phyloP scores from a whole-genome alignment of 2,797 vertebrate species.

The Carcharodon carcharias region DNA sequence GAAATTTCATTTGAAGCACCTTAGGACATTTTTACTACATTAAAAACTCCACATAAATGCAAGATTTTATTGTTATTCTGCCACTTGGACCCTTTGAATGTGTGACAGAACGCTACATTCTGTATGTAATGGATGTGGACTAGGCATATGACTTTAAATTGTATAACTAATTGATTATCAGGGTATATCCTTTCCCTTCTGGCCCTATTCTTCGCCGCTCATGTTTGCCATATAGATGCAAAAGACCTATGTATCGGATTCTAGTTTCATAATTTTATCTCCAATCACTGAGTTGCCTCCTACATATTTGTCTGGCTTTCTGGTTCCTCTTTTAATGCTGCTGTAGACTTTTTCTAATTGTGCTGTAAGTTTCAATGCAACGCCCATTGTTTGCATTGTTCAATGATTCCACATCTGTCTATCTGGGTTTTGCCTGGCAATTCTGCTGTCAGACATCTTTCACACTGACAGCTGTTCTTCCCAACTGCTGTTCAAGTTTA shows the following conservation, averaged over 20 bases:
- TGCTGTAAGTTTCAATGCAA: not conserved
- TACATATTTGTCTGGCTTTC: not conserved
- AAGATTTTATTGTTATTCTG: not conserved
- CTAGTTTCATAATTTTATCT: not conserved
- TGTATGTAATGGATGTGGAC: not conserved
- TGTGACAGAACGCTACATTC: not conserved
- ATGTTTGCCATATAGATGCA: not conserved
- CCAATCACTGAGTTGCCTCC: not conserved
- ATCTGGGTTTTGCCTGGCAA: not conserved
- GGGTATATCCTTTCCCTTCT: not conserved
- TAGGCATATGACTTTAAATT: not conserved
- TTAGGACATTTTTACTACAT: not conserved
- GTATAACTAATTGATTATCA: not conserved
- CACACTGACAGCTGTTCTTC: not conserved
- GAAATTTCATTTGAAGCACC: not conserved
- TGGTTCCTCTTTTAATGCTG: not conserved
- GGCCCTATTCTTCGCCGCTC: not conserved
- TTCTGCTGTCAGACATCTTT: not conserved
- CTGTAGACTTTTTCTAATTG: not conserved
- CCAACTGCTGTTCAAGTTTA: conserved; percentile 1
- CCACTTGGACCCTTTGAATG: not conserved
- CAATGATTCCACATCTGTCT: not conserved
- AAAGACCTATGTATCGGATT: not conserved
- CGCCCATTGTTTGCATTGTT: not conserved
- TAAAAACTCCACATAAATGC: not conserved